Base-by-base conservation (phyloP, 2,888 invertebrate genomes). In the Merodon equestris region DNA sequence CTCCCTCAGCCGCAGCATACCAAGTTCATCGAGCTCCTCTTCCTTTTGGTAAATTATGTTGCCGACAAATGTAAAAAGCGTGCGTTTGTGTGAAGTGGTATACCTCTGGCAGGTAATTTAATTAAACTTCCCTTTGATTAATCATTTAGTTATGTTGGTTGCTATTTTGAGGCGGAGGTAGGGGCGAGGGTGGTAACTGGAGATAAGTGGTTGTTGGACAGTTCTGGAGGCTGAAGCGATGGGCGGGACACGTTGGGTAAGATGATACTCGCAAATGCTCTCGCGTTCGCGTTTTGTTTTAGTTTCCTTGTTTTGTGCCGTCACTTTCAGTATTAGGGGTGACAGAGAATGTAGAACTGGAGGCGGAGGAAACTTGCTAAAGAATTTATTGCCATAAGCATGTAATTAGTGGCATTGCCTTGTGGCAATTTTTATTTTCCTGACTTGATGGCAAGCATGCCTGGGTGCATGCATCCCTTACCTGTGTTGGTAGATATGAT, bases 41-140 rank as follows among this genome's bases (percentile, higher is more conserved):
- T 48, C 58, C 47, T 40, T 36, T 57, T 34, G 64, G 68, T 74
- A 50, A 74, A 79, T 74, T 79, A 79, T 79, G 64, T 54, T 79
- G 74, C 63, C 54, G 64, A 64, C 79, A 79, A 74, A 74, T 79
- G 73, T 73, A 64, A 64, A 74, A 79, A 74, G 74, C 63, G 64
- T 70, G 60, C 70, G 60, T 74, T 64, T 64, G 79, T 60, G 74
- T 64, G 60, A 60, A 79, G 68, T 66, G 79, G 70, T 74, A 64
- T 54, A 60, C 63, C 68, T 54, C 63, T 79, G 79, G 68, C 68
- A 79, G 79, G 79, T 79, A 79, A 79, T 79, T 79, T 79, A 79
- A 79, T 79, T 79, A 79, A 79, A 79, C 74, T 79, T 79, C 74
- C 79, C 79, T 79, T 79, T 79, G 79, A 79, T 79, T 79, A 79